These are phyloP conservation scores for Scomberomorus guttatus DNA, from an alignment of 2,797 vertebrate species.

Conservation along the genomic window DNA sequence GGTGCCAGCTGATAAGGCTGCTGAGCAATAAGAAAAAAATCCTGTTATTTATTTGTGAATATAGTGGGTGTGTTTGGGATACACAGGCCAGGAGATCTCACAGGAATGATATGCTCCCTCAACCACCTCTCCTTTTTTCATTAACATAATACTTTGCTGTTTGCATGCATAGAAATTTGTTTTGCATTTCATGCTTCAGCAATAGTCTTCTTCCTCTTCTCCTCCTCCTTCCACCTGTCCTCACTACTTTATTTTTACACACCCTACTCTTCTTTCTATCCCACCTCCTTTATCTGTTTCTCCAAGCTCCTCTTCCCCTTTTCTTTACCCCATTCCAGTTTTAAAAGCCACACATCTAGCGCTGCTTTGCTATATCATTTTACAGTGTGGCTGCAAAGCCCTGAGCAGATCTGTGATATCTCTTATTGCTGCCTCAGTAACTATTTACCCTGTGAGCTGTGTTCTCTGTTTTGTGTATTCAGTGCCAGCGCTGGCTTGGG, in stretches of 20 bases:
- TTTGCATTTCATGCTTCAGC: slow-evolving; percentile 56
- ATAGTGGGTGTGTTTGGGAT: slow-evolving; percentile 12
- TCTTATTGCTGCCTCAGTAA: slow-evolving; percentile 57
- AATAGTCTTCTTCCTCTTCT: neutral
- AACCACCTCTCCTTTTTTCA: neutral
- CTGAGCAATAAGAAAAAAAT: neutral
- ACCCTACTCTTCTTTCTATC: slow-evolving; percentile 1
- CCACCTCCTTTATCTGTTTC: neutral
- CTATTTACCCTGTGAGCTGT: slow-evolving; percentile 52
- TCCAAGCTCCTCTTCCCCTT: slow-evolving; percentile 22
- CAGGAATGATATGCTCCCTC: slow-evolving; percentile 12
- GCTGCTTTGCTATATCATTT: slow-evolving; percentile 4
- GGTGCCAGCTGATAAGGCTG: slow-evolving; percentile 28
- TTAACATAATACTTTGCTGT: slow-evolving; percentile 29
- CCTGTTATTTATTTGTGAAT: slow-evolving; percentile 26
- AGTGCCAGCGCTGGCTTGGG: neutral
- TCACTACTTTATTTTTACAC: slow-evolving; percentile 19
- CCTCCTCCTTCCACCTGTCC: neutral
- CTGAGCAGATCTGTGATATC: slow-evolving; percentile 50
- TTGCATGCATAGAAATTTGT: slow-evolving; percentile 24
- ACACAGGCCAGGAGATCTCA: slow-evolving; percentile 25
- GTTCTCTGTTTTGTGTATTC: slow-evolving; percentile 44
- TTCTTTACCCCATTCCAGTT: slow-evolving; percentile 11
- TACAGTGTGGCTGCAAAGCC: slow-evolving; percentile 43
- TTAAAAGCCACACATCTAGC: slow-evolving; percentile 40